phyloP scores from a whole-genome alignment of 2,113 vertebrate genomes.

The Vulpes ferrilata region DNA sequence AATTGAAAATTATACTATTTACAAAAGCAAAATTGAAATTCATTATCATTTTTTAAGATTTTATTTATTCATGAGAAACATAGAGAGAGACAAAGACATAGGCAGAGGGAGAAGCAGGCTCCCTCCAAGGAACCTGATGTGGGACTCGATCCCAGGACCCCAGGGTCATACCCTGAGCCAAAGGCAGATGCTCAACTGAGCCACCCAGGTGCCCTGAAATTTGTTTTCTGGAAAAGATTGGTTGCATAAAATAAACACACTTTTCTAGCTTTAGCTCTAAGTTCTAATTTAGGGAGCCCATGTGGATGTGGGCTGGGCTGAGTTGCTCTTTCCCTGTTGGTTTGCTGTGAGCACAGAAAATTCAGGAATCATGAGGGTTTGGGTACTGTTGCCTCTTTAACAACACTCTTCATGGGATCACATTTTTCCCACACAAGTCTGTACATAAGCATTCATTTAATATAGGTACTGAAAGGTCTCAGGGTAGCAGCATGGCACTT shows the following conservation, averaged over 20 bases:
- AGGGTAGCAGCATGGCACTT: constrained; percentile 69
- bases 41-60: background rate
- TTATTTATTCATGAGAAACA: too few species aligned
- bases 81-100: too few species aligned
- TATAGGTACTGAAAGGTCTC: constrained; percentile 55
- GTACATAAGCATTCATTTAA: background rate
- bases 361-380: background rate
- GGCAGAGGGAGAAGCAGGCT: too few species aligned
- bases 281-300: background rate
- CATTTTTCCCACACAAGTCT: background rate
- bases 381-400: background rate
- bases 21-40: background rate
- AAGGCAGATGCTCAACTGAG: too few species aligned
- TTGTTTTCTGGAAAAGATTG: constrained; percentile 23
- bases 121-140: too few species aligned
- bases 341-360: background rate
- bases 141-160: too few species aligned
- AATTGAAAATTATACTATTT: background rate
- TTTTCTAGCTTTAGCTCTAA: constrained; percentile 6
- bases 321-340: background rate
- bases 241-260: background rate
- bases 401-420: background rate
- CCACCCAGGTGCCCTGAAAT: background rate
- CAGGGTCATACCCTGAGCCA: too few species aligned
- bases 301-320: background rate